Evolutionary conservation across 2,113 vertebrate genomes (phyloP).

Genomic region (Potamarius usumacintae): DNA sequence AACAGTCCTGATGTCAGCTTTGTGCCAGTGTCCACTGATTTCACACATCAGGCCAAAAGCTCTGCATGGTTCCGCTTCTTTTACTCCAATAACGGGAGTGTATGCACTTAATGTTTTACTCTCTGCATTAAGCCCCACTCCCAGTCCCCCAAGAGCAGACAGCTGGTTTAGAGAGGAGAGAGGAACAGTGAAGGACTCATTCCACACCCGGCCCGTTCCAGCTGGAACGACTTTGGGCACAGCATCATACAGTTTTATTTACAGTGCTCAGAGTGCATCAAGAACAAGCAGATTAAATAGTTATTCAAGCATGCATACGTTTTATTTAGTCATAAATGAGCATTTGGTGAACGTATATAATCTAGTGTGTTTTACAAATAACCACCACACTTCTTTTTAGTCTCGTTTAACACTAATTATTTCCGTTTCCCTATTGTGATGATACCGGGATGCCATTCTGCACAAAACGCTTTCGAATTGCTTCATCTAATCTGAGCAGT

Average conservation of each 20-base stretch:
- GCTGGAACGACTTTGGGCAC: slow-evolving; percentile 18
- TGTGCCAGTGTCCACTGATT: background rate
- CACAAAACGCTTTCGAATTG: background rate
- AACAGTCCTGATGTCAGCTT: background rate
- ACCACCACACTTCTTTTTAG: background rate
- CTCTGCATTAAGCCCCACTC: slow-evolving; percentile 36
- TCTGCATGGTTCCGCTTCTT: slow-evolving; percentile 17
- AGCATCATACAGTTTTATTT: slow-evolving; percentile 15
- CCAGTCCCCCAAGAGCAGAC: slow-evolving; percentile 34
- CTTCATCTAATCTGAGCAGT: slow-evolving; percentile 1
- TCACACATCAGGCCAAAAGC: slow-evolving; percentile 17
- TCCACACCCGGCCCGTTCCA: slow-evolving; percentile 36
- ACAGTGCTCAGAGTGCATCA: background rate
- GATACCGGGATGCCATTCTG: background rate
- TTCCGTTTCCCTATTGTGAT: background rate
- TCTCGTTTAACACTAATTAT: background rate
- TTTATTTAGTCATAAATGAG: background rate
- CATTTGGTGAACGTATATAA: background rate
- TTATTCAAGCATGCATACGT: background rate
- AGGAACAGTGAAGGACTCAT: slow-evolving; percentile 28
- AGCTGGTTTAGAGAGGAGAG: slow-evolving; percentile 32
- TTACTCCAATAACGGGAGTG: slow-evolving; percentile 3
- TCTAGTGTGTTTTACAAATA: background rate
- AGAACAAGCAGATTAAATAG: background rate
- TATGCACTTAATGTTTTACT: background rate